Conservation (phyloP, 2,888 invertebrate genomes). For the Lasioglossum villosulum region DNA sequence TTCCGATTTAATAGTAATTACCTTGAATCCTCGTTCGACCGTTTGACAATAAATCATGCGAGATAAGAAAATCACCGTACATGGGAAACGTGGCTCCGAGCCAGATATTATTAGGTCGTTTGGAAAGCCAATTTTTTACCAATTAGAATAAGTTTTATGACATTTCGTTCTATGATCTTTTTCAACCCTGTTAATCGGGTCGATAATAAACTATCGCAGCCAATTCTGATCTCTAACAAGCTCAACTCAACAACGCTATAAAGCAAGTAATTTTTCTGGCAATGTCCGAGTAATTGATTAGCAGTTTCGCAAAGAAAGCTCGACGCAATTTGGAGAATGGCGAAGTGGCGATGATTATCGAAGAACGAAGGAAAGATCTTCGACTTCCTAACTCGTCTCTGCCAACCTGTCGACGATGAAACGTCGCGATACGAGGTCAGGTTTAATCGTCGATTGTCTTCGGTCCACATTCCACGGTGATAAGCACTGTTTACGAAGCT, state of each 20-base stretch:
- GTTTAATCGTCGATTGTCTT: slow-evolving; percentile 56
- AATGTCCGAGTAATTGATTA: background rate
- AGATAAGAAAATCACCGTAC: background rate
- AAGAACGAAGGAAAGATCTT: background rate
- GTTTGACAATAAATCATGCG: background rate
- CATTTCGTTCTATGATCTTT: too few relatives aligned
- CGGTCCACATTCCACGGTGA: slow-evolving; percentile 60
- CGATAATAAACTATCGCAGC: too few relatives aligned
- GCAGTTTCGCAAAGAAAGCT: background rate
- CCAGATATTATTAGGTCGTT: background rate
- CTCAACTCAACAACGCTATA: background rate
- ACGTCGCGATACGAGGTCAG: slow-evolving; percentile 34
- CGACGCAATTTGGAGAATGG: background rate
- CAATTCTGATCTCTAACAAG: too few relatives aligned
- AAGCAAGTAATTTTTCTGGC: background rate
- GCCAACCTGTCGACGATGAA: slow-evolving; percentile 36
- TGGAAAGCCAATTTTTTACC: too few relatives aligned
- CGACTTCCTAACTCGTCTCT: background rate
- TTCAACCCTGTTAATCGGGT: too few relatives aligned
- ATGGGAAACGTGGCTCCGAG: background rate
- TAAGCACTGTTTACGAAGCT: slow-evolving; percentile 54
- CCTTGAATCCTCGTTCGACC: background rate
- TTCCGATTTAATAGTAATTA: background rate
- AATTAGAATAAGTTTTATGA: too few relatives aligned
- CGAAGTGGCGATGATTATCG: background rate